phyloP scores from a whole-genome alignment of 2,797 vertebrate genomes.

The Malacoraja senta region DNA sequence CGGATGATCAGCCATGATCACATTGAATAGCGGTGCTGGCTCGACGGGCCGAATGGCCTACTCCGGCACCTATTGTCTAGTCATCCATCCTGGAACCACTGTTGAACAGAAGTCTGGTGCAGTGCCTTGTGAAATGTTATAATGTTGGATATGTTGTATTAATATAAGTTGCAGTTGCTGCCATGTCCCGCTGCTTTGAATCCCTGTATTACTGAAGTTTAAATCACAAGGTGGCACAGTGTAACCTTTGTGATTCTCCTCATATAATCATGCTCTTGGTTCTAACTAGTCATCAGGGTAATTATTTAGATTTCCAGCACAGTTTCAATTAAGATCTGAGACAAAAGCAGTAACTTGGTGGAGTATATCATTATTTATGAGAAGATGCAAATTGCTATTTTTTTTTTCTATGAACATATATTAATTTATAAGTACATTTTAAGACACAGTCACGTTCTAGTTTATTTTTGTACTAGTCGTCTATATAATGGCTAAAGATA shows the following conservation, averaged over 20 bases:
- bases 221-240: neutral
- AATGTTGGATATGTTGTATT: no score
- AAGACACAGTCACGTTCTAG: neutral
- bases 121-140: no score
- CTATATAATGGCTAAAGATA: neutral
- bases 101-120: no score
- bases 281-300: constrained; percentile 14
- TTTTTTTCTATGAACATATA: neutral
- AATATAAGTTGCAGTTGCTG: neutral
- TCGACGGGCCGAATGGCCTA: no score
- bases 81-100: no score
- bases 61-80: no score
- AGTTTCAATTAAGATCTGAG: neutral
- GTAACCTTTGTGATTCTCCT: neutral
- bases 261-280: neutral
- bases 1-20: no score
- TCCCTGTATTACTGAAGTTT: neutral
- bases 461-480: neutral
- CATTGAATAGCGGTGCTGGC: no score
- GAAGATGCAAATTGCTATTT: neutral
- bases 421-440: neutral
- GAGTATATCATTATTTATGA: neutral
- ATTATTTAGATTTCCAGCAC: neutral
- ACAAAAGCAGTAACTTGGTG: neutral
- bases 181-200: neutral